phyloP scores from a whole-genome alignment of 2,888 invertebrate species.

The Drepanosiphum platanoidis region DNA sequence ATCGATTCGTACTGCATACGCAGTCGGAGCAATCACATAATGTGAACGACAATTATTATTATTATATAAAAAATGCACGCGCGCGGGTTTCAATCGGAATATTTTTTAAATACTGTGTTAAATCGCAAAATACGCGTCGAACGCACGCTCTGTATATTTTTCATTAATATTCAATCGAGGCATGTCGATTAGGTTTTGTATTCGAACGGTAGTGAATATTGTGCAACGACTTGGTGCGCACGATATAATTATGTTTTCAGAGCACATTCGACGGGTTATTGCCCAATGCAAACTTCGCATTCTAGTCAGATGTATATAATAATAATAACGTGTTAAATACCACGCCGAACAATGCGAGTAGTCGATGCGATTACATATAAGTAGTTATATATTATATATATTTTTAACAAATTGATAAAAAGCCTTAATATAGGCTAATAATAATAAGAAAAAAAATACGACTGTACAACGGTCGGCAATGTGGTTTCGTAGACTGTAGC shows the following conservation, averaged over 20 bases:
- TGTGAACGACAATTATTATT: too few relatives aligned
- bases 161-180: conserved; percentile 36
- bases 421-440: background rate
- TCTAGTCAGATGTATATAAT: background rate
- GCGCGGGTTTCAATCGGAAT: background rate
- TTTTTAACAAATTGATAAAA: background rate
- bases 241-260: conserved; percentile 17
- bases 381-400: too few relatives aligned
- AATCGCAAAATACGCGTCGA: background rate
- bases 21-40: too few relatives aligned
- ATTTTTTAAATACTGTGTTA: background rate
- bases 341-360: background rate
- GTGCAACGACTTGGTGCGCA: background rate
- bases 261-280: conserved; percentile 11
- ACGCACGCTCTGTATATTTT: conserved; percentile 48
- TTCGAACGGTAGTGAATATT: conserved; percentile 12
- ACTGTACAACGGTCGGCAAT: background rate
- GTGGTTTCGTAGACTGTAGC: background rate
- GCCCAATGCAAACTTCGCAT: background rate
- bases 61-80: background rate
- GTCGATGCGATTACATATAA: background rate
- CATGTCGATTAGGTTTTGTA: conserved; percentile 23
- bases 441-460: background rate
- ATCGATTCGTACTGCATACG: too few relatives aligned
- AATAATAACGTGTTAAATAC: background rate